Evolutionary conservation across 1,140 invertebrate species (phyloP).

Genomic region (Anoplophora glabripennis): DNA sequence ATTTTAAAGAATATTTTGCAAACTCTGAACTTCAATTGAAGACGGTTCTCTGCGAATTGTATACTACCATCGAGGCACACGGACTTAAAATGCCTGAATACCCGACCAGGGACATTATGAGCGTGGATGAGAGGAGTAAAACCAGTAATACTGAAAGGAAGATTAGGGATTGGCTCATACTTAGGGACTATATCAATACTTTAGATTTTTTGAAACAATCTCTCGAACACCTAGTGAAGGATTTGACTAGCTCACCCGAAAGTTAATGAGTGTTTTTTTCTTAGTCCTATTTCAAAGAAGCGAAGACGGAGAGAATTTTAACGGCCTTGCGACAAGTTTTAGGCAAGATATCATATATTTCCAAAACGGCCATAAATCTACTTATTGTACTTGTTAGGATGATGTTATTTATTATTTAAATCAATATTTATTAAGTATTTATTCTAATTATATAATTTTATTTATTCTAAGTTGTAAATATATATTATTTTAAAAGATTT

Average conservation of each 20-base stretch:
- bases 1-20: constrained; percentile 56
- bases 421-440: constrained; percentile 1
- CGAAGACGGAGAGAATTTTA: too few relatives aligned
- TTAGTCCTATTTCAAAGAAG: too few relatives aligned
- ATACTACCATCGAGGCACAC: constrained; percentile 58
- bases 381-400: too few relatives aligned
- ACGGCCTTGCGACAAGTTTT: too few relatives aligned
- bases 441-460: constrained; percentile 13
- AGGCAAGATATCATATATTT: too few relatives aligned
- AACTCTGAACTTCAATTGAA: constrained; percentile 58
- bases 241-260: not conserved
- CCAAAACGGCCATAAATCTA: too few relatives aligned
- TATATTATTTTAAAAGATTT: not conserved
- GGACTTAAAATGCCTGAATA: constrained; percentile 51
- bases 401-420: too few relatives aligned
- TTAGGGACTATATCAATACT: constrained; percentile 64
- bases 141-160: constrained; percentile 51
- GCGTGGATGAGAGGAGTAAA: constrained; percentile 48
- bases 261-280: too few relatives aligned
- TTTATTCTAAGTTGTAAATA: constrained; percentile 17
- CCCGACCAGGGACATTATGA: constrained; percentile 59
- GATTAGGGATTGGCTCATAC: constrained; percentile 64
- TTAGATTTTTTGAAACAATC: constrained; percentile 59
- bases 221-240: constrained; percentile 43
- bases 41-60: constrained; percentile 55